phyloP scores from a whole-genome alignment of 2,113 vertebrate species.

The Apus apus region DNA sequence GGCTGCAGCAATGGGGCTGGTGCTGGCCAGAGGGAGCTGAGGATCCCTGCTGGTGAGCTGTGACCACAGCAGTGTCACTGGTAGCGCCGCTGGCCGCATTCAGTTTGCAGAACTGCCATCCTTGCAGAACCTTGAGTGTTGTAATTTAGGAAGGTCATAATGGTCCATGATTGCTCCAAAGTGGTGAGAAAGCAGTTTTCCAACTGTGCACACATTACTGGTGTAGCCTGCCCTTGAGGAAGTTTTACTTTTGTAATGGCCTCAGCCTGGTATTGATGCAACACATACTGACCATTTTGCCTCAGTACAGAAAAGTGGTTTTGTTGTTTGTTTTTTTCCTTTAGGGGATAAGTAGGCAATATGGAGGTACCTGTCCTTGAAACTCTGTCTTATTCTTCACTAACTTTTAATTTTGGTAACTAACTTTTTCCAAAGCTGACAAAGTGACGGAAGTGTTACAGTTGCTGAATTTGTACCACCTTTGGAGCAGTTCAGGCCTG shows the following conservation, averaged over 20 bases:
- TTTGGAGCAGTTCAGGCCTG: background rate
- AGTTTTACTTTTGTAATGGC: background rate
- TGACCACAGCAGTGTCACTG: background rate
- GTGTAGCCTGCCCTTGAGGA: background rate
- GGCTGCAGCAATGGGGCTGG: background rate
- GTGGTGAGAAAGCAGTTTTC: background rate
- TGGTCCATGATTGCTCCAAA: background rate
- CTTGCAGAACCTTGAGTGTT: background rate
- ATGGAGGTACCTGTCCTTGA: background rate
- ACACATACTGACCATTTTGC: accelerated
- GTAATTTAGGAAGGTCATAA: background rate
- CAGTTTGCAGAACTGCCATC: background rate
- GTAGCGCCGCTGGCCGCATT: background rate
- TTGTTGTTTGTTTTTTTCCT: background rate
- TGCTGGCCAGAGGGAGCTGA: background rate
- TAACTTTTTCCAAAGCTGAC: background rate
- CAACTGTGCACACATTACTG: background rate
- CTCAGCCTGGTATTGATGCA: background rate
- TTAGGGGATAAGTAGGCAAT: background rate
- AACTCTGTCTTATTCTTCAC: background rate
- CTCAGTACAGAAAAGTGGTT: background rate
- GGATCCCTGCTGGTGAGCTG: background rate
- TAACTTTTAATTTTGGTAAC: background rate
- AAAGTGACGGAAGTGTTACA: background rate
- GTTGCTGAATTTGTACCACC: background rate